Base-by-base conservation (phyloP, 2,888 invertebrate species). In the Nebria brevicollis region DNA sequence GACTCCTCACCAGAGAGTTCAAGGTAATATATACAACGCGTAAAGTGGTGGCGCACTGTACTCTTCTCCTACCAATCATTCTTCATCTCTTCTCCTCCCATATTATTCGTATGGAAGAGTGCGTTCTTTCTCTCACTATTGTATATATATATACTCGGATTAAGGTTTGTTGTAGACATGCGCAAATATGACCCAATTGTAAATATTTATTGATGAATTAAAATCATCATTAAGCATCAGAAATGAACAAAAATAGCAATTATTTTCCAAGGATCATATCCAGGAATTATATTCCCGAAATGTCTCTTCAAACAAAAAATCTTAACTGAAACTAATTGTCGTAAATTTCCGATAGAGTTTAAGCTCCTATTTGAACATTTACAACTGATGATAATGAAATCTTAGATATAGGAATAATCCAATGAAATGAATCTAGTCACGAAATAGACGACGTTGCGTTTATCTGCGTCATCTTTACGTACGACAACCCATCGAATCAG, bases 1-100 rank as follows among this genome's bases (percentile, higher is more conserved):
- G 77, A 77, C 77, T 77, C 54, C 70, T 77, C 77, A 41, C 25
- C 64, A 25, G 26, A 75, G 77, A 77, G 77, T 77, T 77, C 77
- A 77, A 77, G 77, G 77, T 77, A 66, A 77, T 77, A 66, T 77
- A 70, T 70, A 70, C 70, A 25, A 7, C n/a, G 70, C 70, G 25
- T 26, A 68, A 68, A 68, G 54, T 54, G 54, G 54, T 54, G 54
- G 54, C 54, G 54, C 54, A 54, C 54, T 54, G 54, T 54, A 11
- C 54, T 54, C 54, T 13, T 54, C 54, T 54, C 54, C 54, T 11
- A 5, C 54, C 54, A 13, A 54, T 54, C 54, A 54, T 54, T 54
- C 54, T 54, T 13, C 54, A 54, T 54, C 54, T 54, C 54, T 8
- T 54, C 54, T 13, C 2, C 54, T 54, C 54, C 8, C 13, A 54